Percentiles rank a stretch among this genome's conserved stretches.
Evolutionary conservation across 2,888 invertebrate species (phyloP).

Genomic region (Bedellia somnulentella): DNA sequence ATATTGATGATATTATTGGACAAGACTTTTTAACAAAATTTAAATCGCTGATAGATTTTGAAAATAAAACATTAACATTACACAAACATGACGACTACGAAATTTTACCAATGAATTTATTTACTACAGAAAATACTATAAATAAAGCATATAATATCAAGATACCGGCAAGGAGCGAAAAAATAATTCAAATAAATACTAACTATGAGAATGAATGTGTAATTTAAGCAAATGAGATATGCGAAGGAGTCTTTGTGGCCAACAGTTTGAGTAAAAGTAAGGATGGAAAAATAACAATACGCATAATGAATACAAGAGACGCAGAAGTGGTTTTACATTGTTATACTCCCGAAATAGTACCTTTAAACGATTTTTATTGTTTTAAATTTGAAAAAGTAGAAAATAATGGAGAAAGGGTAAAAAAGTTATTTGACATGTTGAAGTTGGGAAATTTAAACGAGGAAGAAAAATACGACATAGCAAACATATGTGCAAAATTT

Average conservation of each 20-base stretch:
- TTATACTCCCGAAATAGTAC: slow-evolving; percentile 4
- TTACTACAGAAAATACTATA: no score
- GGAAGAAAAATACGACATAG: slow-evolving; percentile 4
- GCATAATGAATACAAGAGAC: slow-evolving; percentile 7
- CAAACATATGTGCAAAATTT: slow-evolving; percentile 6
- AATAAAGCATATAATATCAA: no score
- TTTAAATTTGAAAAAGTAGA: slow-evolving; percentile 7
- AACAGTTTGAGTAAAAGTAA: slow-evolving; percentile 5
- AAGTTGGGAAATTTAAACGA: slow-evolving; percentile 3
- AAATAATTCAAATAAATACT: slow-evolving; percentile 8
- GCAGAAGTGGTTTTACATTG: slow-evolving; percentile 4
- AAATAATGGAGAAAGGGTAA: slow-evolving; percentile 11
- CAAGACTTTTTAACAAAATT: no score
- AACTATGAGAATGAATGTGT: slow-evolving; percentile 7
- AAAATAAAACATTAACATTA: no score
- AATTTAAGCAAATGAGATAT: slow-evolving; percentile 7
- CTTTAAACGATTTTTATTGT: slow-evolving; percentile 7
- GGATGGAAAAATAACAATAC: slow-evolving; percentile 6
- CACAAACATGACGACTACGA: no score
- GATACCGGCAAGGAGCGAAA: slow-evolving; percentile 8
- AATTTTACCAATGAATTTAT: no score
- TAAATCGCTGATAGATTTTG: no score
- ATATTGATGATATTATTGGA: no score
- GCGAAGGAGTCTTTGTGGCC: slow-evolving; percentile 7
- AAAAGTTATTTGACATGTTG: slow-evolving; percentile 8